Conservation (phyloP, 2,888 invertebrate species). For the Spicauda simplicius region DNA sequence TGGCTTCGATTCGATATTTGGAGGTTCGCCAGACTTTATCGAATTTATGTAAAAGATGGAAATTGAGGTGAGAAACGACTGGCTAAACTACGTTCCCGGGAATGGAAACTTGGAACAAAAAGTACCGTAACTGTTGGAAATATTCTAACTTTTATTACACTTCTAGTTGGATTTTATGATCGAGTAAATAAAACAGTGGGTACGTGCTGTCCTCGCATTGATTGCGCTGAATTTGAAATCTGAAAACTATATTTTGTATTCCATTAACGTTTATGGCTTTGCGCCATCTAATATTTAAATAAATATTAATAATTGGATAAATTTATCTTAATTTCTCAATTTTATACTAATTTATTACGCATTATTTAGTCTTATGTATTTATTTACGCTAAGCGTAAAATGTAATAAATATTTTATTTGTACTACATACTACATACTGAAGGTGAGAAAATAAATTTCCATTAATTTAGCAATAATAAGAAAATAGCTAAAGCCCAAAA, state of each 20-base stretch:
- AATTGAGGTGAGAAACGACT: constrained; percentile 69
- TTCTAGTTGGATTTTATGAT: constrained; percentile 25
- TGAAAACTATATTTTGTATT: neutral
- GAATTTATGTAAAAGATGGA: constrained; percentile 73
- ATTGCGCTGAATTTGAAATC: constrained; percentile 6
- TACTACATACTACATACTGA: no score
- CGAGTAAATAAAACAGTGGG: constrained; percentile 17
- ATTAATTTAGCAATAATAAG: no score
- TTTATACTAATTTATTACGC: no score
- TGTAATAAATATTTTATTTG: no score
- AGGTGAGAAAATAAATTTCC: no score
- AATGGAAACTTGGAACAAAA: constrained; percentile 39
- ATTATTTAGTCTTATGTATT: no score
- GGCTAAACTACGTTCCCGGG: constrained; percentile 49
- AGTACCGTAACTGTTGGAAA: constrained; percentile 20
- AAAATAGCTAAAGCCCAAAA: no score
- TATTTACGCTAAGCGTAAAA: no score
- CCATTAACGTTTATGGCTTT: neutral
- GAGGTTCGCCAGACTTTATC: constrained; percentile 70
- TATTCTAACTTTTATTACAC: constrained; percentile 34
- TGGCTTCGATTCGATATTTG: constrained; percentile 56
- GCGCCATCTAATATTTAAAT: no score
- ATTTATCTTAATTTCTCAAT: no score
- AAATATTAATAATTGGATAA: no score
- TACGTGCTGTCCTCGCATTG: neutral